A percentile compares a stretch with the other conserved stretches of the same genome.
Conservation (phyloP, 2,888 invertebrate genomes). For the Spilarctia lutea region DNA sequence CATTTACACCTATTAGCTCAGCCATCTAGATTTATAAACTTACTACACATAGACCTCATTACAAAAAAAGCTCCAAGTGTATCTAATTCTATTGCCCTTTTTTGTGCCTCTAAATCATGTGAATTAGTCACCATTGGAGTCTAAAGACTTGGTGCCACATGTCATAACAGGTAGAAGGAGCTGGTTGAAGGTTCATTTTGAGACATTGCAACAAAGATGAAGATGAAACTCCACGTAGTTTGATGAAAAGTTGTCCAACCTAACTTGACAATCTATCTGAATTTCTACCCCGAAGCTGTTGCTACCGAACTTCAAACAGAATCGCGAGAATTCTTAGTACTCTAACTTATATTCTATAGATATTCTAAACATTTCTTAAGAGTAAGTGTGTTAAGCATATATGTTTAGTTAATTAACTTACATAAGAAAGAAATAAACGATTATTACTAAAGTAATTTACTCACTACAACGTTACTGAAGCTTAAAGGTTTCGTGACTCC, state of each 20-base stretch:
- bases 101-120: not conserved
- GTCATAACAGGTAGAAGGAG: not conserved
- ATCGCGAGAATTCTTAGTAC: no score
- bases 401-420: not conserved
- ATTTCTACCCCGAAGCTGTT: no score
- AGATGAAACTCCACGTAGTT: not conserved
- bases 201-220: not conserved
- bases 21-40: no score
- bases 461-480: conserved; percentile 70
- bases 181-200: not conserved
- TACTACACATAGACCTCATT: not conserved
- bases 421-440: not conserved
- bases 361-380: no score
- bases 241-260: no score
- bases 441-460: conserved; percentile 20
- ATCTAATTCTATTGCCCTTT: not conserved
- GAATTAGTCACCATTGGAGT: no score
- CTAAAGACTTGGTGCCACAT: not conserved
- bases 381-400: no score
- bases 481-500: conserved; percentile 63
- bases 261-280: no score
- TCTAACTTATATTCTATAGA: no score
- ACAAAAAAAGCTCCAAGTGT: not conserved
- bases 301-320: no score
- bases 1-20: not conserved